Percentiles rank a stretch among this genome's conserved stretches.
Conservation (phyloP, 2,888 invertebrate species). For the Anthrax anthrax region DNA sequence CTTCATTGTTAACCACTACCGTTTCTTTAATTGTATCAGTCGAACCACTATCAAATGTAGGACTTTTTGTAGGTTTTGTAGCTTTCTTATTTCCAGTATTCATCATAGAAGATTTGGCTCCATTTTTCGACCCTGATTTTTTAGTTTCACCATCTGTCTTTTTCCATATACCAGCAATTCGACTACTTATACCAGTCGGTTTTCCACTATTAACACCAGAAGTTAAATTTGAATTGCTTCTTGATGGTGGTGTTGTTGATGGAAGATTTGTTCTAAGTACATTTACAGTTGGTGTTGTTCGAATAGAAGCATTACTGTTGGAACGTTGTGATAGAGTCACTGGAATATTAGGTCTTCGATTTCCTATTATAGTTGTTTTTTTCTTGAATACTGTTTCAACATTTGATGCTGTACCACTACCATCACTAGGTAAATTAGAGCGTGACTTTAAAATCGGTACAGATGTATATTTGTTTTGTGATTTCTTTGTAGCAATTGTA, state of each 20-base stretch:
- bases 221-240: slow-evolving; percentile 30
- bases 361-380: slow-evolving; percentile 12
- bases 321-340: slow-evolving; percentile 25
- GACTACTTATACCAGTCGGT: slow-evolving; percentile 28
- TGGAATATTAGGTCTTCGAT: slow-evolving; percentile 15
- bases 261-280: slow-evolving; percentile 19
- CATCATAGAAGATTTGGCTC: no score
- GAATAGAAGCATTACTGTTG: slow-evolving; percentile 29
- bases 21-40: background rate
- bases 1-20: background rate
- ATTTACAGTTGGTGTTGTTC: slow-evolving; percentile 18
- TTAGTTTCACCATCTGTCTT: background rate
- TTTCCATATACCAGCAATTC: slow-evolving; percentile 22
- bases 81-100: no score
- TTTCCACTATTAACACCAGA: slow-evolving; percentile 14
- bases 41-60: background rate
- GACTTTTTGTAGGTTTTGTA: background rate
- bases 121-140: background rate
- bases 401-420: background rate
- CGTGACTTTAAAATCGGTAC: slow-evolving; percentile 17
- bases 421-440: slow-evolving; percentile 8
- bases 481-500: slow-evolving; percentile 23
- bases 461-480: no score
- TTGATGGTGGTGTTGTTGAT: slow-evolving; percentile 30
- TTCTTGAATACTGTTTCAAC: slow-evolving; percentile 5